Conservation (phyloP, 1,140 invertebrate species). For the Carposina sasakii region DNA sequence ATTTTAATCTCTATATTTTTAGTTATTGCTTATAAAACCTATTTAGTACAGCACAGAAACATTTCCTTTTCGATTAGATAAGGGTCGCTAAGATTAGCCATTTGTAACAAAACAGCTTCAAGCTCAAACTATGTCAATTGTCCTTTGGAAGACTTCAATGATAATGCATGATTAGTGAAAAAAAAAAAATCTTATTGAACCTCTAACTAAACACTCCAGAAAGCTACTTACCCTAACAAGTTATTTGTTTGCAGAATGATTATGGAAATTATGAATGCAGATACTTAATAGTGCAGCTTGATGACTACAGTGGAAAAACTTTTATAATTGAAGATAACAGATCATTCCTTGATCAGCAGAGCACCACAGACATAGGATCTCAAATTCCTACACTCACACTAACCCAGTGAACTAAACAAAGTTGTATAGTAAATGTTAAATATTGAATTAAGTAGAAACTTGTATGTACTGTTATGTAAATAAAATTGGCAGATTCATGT, state of each 20-base stretch:
- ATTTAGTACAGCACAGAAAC: too few relatives aligned
- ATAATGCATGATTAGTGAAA: neutral
- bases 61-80: too few relatives aligned
- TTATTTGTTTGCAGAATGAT: conserved; percentile 78
- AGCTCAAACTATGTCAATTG: neutral
- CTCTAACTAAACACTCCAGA: too few relatives aligned
- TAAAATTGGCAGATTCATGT: neutral
- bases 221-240: too few relatives aligned
- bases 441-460: conserved; percentile 26
- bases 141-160: too few relatives aligned
- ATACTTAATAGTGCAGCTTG: conserved; percentile 88
- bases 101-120: too few relatives aligned
- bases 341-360: conserved; percentile 45
- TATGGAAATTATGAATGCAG: conserved; percentile 84
- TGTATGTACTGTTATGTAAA: conserved; percentile 2
- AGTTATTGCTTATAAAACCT: too few relatives aligned
- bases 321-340: conserved; percentile 86
- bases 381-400: conserved; percentile 47
- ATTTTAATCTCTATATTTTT: too few relatives aligned
- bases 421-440: conserved; percentile 29
- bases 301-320: conserved; percentile 80
- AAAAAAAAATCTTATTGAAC: conserved; percentile 11
- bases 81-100: too few relatives aligned
- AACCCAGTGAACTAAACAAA: conserved; percentile 11
- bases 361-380: conserved; percentile 28